Base-by-base conservation (phyloP, 2,888 invertebrate genomes). In the Merodon equestris region DNA sequence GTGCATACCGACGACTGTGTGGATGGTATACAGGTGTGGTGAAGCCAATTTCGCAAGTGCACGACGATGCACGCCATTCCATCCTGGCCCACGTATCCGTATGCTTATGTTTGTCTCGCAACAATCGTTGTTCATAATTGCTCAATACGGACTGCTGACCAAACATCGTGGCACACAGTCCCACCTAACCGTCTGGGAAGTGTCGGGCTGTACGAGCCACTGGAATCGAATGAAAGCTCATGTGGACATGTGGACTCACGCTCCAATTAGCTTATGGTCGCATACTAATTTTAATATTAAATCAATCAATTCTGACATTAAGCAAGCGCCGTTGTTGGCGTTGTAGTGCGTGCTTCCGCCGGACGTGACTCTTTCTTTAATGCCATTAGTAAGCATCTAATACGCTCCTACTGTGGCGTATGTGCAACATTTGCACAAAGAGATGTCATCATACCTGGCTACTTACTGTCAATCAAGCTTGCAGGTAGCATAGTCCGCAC, bases 281-380 rank as follows among this genome's bases (percentile, higher is more conserved):
- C 64, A 75, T 58, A 64, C 71, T 71, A 48, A 76, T 71, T 76
- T 76, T 76, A 71, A 76, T 76, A 76, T 76, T 76, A 76, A 76
- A 76, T 76, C 76, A 77, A 72, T 77, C 76, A 77, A 67, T 77
- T 72, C 66, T 72, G 72, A 72, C 76, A 60, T 72, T 51, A 72
- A 56, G 48, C 54, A 76, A 72, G 76, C 66, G 34, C 53, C 38
- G 17, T 18, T 13, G 7, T 7, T 18, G 10, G 44, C 48, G 1
- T 14, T 68, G 68, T 17, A 18, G 53, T 67, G 51, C 45, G 61
- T 50, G 61, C 61, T 57, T 38, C 44, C 34, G 44, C 42, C 50
- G 73, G 60, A 77, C 77, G 67, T 77, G 77, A 67, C 67, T 77
- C 50, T 19, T 67, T 70, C 27, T 44, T 58, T 66, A 56, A 64